A percentile compares a stretch with the other conserved stretches of the same genome.
Conservation (phyloP, 2,113 vertebrate genomes). For the Pelvicachromis taeniatus region DNA sequence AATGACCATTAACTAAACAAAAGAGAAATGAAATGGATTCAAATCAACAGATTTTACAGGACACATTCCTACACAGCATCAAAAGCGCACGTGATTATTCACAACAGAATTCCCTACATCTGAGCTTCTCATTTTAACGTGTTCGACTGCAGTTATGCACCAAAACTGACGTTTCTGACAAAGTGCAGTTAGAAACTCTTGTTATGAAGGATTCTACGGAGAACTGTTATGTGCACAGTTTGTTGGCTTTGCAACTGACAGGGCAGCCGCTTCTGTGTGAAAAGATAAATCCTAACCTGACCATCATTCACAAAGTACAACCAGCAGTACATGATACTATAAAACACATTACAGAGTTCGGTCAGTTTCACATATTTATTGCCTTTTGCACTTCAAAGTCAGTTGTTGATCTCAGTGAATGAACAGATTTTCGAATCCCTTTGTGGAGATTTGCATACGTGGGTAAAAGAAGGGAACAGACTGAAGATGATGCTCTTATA, state of each 20-base stretch:
- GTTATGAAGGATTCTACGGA: not conserved
- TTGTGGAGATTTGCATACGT: not conserved
- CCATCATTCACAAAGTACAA: not conserved
- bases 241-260: not conserved
- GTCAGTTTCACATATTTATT: not conserved
- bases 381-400: no score
- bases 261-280: not conserved
- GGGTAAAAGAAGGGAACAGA: not conserved
- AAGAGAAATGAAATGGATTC: not conserved
- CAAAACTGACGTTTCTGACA: not conserved
- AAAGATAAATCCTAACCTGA: not conserved
- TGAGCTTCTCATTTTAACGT: not conserved
- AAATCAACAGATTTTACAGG: not conserved
- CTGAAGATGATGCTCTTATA: not conserved
- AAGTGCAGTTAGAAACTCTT: not conserved
- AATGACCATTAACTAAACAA: not conserved
- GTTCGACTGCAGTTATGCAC: not conserved
- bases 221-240: not conserved
- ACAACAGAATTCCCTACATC: not conserved
- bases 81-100: not conserved
- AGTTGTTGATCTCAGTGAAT: not conserved
- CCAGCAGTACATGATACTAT: not conserved
- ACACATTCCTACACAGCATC: not conserved
- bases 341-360: not conserved
- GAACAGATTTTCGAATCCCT: not conserved